phyloP scores from a whole-genome alignment of 2,797 vertebrate species.

The Girardinus metallicus region DNA sequence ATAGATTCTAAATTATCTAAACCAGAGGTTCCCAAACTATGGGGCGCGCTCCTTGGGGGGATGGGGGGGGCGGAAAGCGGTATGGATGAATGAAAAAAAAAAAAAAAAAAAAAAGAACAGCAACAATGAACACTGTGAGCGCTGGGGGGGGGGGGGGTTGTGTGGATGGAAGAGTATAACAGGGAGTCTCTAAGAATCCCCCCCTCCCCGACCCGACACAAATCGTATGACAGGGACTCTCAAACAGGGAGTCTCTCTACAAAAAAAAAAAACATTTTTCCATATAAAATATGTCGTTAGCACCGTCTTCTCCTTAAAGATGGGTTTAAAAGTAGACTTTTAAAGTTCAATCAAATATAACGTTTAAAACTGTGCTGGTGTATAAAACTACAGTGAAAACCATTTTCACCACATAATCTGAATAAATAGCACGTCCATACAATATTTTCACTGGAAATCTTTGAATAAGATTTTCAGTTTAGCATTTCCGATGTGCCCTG shows the following conservation, averaged over 20 bases:
- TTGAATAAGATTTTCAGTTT: background rate
- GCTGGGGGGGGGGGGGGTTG: too few species aligned
- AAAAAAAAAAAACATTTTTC: background rate
- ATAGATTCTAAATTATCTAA: background rate
- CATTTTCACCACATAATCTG: background rate
- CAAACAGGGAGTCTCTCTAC: too few species aligned
- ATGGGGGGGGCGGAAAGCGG: too few species aligned
- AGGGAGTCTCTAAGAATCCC: too few species aligned
- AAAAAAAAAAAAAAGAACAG: too few species aligned
- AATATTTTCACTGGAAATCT: background rate
- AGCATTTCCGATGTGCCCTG: background rate
- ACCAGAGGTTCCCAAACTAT: too few species aligned
- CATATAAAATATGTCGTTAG: background rate
- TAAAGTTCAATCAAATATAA: background rate
- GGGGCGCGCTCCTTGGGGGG: too few species aligned
- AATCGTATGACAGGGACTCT: too few species aligned
- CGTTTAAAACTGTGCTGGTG: background rate
- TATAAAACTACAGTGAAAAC: background rate
- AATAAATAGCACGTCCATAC: background rate
- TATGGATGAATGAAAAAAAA: too few species aligned
- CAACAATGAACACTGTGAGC: too few species aligned
- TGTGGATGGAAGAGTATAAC: too few species aligned
- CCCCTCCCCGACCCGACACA: too few species aligned
- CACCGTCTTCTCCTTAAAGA: background rate
- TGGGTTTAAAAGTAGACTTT: background rate